Evolutionary conservation across 2,888 invertebrate genomes (phyloP), one percentile per base, ranked within the genome.

Genomic region (Lasioglossum lativentre): DNA sequence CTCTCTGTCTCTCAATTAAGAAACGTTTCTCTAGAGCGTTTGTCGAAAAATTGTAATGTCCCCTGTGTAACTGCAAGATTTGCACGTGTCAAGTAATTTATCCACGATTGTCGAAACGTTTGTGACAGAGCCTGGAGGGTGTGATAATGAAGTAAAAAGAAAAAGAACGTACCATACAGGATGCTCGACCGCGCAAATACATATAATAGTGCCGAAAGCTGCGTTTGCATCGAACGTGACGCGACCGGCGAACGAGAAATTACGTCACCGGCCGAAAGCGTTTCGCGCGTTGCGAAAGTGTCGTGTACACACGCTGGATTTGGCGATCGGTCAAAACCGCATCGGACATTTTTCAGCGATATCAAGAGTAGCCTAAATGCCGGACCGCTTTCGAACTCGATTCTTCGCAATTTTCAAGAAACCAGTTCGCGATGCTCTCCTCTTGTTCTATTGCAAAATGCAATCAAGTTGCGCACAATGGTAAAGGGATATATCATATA

Each of bases 261-360:
- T 77, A 19, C 80, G 66, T 85, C 85, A 86, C 56, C 42, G 73
- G 14, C 34, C 80, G 52, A 80, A 81, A 75, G 23, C 34, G 72
- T 66, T 70, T 71, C 30, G 34, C 30, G 56, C 14, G 38, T 82
- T 86, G 59, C 78, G 75, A 86, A 78, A 84, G 19, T 52, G 19
- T 66, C 68, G 70, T 19, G 72, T 27, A 66, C 19, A 40, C 42
- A 23, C 63, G 52, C 75, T 79, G 79, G 71, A 85, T 85, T 85
- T 85, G 85, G 71, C 79, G 74, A 71, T 59, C 45, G 19, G 63
- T 66, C 85, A 66, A 56, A 68, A 63, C 16, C 52, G 56, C 34
- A 16, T 19, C 27, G 66, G 34, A 30, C 40, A 23, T 34, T 45
- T 40, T 73, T 56, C 47, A 23, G 19, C 12, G 59, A 47, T 38